Conservation (phyloP, 2,113 vertebrate genomes). For the Dryoscopus gambensis region DNA sequence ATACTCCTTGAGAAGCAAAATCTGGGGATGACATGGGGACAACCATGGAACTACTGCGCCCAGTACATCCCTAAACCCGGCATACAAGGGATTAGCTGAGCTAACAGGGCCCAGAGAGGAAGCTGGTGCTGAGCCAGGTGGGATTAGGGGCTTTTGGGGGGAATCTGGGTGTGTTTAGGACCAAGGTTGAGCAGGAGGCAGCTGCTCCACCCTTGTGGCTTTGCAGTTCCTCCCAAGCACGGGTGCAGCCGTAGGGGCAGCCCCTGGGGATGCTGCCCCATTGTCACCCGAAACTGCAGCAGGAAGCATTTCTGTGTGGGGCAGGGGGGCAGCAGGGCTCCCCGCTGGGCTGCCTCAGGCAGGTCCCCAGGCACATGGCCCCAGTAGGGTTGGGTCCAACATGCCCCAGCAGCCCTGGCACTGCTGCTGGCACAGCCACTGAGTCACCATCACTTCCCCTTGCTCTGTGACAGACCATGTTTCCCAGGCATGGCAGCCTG, state of each 20-base stretch:
- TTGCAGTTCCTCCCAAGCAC: neutral
- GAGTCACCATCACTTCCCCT: neutral
- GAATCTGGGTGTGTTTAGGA: slow-evolving; percentile 38
- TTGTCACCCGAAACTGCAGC: slow-evolving; percentile 8
- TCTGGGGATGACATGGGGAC: neutral
- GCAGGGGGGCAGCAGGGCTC: neutral
- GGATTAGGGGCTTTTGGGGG: slow-evolving; percentile 50
- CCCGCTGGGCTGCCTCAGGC: neutral
- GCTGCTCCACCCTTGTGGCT: neutral
- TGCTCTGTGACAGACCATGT: neutral
- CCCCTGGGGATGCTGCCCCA: neutral
- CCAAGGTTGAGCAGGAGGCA: neutral
- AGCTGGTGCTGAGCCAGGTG: slow-evolving; percentile 15
- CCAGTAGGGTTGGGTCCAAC: neutral
- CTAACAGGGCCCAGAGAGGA: neutral
- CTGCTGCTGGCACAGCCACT: neutral
- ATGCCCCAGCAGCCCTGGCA: neutral
- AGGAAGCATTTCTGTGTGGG: neutral
- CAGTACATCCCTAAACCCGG: neutral
- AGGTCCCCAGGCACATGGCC: neutral
- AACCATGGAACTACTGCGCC: neutral
- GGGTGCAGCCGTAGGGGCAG: neutral
- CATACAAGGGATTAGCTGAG: neutral
- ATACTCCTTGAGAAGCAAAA: neutral
- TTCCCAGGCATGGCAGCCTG: neutral